Base-by-base conservation (phyloP, 2,113 vertebrate genomes). In the Lepus europaeus region DNA sequence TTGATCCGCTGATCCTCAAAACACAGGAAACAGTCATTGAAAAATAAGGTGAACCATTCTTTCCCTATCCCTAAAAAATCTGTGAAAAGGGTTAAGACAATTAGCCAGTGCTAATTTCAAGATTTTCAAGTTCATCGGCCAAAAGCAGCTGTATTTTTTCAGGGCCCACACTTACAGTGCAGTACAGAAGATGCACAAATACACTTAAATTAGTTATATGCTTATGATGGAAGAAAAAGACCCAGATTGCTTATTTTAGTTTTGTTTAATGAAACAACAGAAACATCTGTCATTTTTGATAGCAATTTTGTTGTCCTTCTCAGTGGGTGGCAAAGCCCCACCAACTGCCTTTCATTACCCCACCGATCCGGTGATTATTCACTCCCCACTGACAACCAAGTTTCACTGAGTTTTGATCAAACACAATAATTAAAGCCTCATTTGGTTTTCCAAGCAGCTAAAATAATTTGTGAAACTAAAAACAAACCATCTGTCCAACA, bases 201-300 rank as follows among this genome's bases (percentile, higher is more conserved):
- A 59, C 29, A 69, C 27, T 70, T 92, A 20, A 74, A 33, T 85
- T 70, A 39, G 56, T 92, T 76, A 76, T 22, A 16, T 7, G 7
- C 10, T 69, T 49, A 72, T 66, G 83, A 83, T 1, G 66, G 25
- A 89, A 89, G 39, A 63, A 85, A 86, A 90, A 77, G 56, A 56
- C 12, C 13, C 14, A 51, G 74, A 53, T 36, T 20, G 56, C 33
- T 72, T 56, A 56, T 59, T 94, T 90, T 82, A 53, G 39, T 63
- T 89, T 76, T 59, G 22, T 93, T 77, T 76, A 45, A 76, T 69
- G 64, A 69, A 89, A 78, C 69, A 83, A 79, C 81, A 94, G n/a
- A 73, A 69, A 74, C n/a, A 77, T 25, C 74, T 77, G 29, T 45
- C 49, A 56, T 72, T 74, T n/a, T 53, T 11, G 64, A 81, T 20